Conservation (phyloP, 2,797 vertebrate species). For the Falco cherrug region DNA sequence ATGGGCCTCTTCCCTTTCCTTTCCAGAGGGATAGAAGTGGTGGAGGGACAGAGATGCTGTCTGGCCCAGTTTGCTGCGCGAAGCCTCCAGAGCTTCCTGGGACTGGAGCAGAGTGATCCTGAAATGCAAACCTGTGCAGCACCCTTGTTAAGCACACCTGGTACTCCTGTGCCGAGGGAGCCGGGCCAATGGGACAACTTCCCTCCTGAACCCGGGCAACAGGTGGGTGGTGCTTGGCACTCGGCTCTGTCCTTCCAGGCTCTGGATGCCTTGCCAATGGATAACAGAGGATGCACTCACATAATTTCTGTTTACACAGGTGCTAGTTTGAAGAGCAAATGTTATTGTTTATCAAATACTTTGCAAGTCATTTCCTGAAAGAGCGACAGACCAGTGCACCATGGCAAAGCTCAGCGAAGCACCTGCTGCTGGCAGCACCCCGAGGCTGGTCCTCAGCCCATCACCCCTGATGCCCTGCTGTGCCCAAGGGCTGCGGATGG, state of each 20-base stretch:
- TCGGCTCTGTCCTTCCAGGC: background rate
- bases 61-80: background rate
- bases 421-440: background rate
- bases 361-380: background rate
- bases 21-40: background rate
- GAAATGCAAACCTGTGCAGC: accelerated
- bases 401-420: background rate
- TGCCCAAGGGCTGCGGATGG: background rate
- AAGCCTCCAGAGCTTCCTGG: background rate
- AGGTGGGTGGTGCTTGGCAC: background rate
- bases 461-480: background rate
- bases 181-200: accelerated
- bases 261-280: background rate
- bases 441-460: background rate
- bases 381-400: background rate
- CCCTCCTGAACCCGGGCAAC: background rate
- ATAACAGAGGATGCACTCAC: background rate
- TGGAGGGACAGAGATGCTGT: background rate
- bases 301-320: background rate
- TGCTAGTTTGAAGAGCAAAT: slow-evolving; percentile 1
- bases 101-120: background rate
- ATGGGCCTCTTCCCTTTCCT: background rate
- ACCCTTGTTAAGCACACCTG: background rate
- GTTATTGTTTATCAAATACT: background rate
- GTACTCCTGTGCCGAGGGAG: too few relatives aligned